Evolutionary conservation across 2,797 vertebrate species (phyloP), one percentile per base, ranked within the genome.

Genomic region (Erpetoichthys calabaricus): DNA sequence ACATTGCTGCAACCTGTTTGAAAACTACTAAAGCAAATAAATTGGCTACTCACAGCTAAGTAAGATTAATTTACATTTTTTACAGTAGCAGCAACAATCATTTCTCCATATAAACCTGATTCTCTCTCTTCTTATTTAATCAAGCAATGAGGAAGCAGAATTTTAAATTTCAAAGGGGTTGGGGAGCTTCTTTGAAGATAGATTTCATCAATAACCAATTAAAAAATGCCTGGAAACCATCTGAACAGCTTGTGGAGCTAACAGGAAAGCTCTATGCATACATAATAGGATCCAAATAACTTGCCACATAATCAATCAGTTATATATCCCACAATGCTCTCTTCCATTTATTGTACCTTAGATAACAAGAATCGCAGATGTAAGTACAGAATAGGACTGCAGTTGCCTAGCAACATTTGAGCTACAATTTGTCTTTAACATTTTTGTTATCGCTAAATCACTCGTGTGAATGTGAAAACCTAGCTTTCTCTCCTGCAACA

Each of bases 391-490:
- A 25, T 25, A 25, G 25, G 62, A 65, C 66, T 67, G 70, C 25
- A 25, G 91, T 92, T 89, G 81, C 91, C 71, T 86, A 75, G 91
- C 85, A 94, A 94, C 89, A 67, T 25, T 8, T 57, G 60, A 73
- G 67, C 74, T 71, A 78, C 73, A 71, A 75, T 60, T 64, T 64
- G 64, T 65, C 61, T 74, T 79, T 77, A 76, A 74, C 72, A 68
- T 75, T 66, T 73, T 75, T 77, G 72, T 66, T 73, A 53, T 57
- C 61, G 25, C 25, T 47, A 46, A 61, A 64, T 53, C 57, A 57
- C 62, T 51, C 62, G 56, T 44, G 25, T 42, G 60, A 64, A 65
- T 59, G 61, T 58, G 59, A 64, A 63, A 25, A 25, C 25, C 25
- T 25, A 1, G 25, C 25, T 25, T 25, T 25, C 25, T 25, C 25